Evolutionary conservation across 2,113 vertebrate genomes (phyloP), one percentile per base, ranked within the genome.

Genomic region (Furnarius figulus): DNA sequence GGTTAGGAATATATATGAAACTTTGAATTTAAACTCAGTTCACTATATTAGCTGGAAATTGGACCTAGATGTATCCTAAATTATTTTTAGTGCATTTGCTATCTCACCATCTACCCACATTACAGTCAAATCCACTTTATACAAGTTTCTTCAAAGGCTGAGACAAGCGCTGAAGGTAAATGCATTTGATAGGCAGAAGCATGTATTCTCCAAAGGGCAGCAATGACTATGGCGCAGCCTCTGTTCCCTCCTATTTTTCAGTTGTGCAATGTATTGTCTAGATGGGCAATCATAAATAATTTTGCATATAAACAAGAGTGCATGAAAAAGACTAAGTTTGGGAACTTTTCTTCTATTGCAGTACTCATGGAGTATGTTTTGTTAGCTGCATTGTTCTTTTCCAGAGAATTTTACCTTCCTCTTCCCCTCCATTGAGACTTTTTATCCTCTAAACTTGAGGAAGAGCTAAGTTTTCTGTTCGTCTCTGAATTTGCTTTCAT

Each of bases 181-280:
- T 7, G 2, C 0, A 0, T 37, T 87, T 93, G 14, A 40, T 23
- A 68, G 31, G 42, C 17, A 35, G 44, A 3, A 24, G 13, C 5
- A 59, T 39, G 44, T 21, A 42, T 28, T 67, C 30, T 72, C 25
- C 42, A 68, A 58, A 50, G 42, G n/a, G 24, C 37, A 66, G 4
- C 5, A 42, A 40, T 53, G 28, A n/a, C 27, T 55, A 7, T 5
- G 73, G 8, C 33, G 44, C 10, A 40, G 28, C 15, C 35, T 79
- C 11, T 35, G 22, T 80, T 89, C 31, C 25, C 35, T 89, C 28
- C 58, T 75, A 5, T 17, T 65, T 66, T 46, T 70, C 44, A 46
- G 13, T 15, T n/a, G 30, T 55, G 19, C 14, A 62, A 11, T 20
- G 4, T 31, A 46, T 35, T 73, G 28, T 28, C 58, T 47, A 68